Evolutionary conservation across 2,888 invertebrate species (phyloP), one percentile per base, ranked within the genome.

Genomic region (Hybos culiciformis): DNA sequence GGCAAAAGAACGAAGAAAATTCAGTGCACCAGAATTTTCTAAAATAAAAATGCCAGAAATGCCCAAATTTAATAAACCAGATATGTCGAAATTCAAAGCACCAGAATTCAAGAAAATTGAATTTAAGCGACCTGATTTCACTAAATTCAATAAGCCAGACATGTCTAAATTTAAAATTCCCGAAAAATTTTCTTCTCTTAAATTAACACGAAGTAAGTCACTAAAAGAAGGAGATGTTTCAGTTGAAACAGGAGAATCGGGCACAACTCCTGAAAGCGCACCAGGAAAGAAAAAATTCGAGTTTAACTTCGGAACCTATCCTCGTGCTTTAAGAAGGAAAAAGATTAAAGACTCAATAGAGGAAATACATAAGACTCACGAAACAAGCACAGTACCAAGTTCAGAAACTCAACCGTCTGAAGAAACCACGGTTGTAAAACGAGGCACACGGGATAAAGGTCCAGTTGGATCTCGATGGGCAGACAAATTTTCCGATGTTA

Each of bases 251-350:
- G 49, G 49, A 5, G 46, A 51, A 36, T 48, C 53, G 3, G 50
- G 46, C 14, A 48, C 51, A 38, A 50, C 53, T n/a, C 74, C 73
- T 34, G 71, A 72, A 52, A 69, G 71, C 5, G 67, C 60, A 24
- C 70, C 72, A 34, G 69, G 70, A 37, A 73, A 72, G 53, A 74
- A 72, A 52, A 69, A 73, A 50, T 81, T 84, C 56, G 75, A 77
- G 40, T 77, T 78, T 57, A 82, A 83, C 62, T 78, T 82, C 49
- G 76, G 77, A 52, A 86, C 87, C 0, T 85, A 82, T 58, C 87
- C 87, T 1, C 74, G 85, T 52, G 72, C 86, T 50, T 77, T 80
- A 54, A 58, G 62, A 39, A 62, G 60, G 38, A 62, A 62, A 52
- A 61, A 59, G 43, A 36, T 45, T 21, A 45, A 42, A 32, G 11